phyloP scores from a whole-genome alignment of 2,113 vertebrate species.

The Ivindomyrus marchei region DNA sequence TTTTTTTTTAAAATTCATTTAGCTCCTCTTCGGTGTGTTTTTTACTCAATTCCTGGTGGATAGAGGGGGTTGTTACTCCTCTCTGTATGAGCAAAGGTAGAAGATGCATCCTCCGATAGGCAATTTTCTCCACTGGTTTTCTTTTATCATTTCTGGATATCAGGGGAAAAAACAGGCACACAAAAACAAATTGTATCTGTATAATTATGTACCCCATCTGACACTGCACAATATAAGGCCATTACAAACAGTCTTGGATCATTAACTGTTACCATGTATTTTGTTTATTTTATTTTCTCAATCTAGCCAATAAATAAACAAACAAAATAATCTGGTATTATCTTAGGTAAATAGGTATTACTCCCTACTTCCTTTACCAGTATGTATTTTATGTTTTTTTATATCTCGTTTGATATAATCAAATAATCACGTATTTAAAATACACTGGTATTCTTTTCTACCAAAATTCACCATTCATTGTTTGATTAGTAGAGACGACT shows the following conservation, averaged over 20 bases:
- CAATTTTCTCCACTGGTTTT: background rate
- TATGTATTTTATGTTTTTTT: constrained; percentile 23
- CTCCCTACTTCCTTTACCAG: background rate
- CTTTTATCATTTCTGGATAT: background rate
- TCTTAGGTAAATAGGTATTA: background rate
- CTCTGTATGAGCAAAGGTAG: background rate
- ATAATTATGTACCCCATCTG: background rate
- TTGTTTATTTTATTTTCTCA: constrained; percentile 25
- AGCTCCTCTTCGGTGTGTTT: constrained; percentile 14
- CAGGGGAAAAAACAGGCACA: background rate
- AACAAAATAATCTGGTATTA: background rate
- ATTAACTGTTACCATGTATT: constrained; percentile 26
- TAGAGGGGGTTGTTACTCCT: constrained; percentile 14
- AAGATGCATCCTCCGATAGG: background rate
- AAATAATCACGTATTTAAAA: background rate
- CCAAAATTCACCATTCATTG: background rate
- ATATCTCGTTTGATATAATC: background rate
- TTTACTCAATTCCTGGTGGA: constrained; percentile 21
- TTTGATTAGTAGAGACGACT: background rate
- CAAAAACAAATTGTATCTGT: background rate
- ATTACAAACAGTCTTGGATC: constrained; percentile 37
- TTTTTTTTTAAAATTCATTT: constrained; percentile 8
- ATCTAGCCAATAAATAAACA: constrained; percentile 26
- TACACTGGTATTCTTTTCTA: background rate
- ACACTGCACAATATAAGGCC: constrained; percentile 15